phyloP scores from a whole-genome alignment of 2,113 vertebrate genomes.

The Hymenochirus boettgeri region DNA sequence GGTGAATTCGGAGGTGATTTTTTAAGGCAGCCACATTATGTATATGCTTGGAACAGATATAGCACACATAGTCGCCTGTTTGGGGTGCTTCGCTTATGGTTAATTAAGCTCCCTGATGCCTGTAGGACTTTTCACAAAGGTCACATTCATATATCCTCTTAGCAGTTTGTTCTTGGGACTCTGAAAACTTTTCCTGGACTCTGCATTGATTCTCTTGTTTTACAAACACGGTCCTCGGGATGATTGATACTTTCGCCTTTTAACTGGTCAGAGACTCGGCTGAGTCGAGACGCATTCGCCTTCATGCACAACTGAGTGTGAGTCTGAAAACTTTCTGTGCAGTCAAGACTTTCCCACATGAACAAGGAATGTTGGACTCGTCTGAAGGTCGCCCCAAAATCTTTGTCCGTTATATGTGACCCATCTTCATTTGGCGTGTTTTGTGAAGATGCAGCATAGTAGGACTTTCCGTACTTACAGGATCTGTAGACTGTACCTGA shows the following conservation, averaged over 20 bases:
- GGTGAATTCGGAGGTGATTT: conserved; percentile 81
- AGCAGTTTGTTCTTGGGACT: background rate
- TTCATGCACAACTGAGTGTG: conserved; percentile 29
- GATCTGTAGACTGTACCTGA: background rate
- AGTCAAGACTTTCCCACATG: conserved; percentile 50
- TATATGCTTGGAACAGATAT: conserved; percentile 79
- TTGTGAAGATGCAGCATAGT: background rate
- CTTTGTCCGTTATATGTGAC: conserved; percentile 12
- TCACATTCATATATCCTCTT: conserved; percentile 64
- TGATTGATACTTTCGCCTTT: background rate
- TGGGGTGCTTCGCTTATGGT: conserved; percentile 88
- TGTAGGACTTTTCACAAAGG: conserved; percentile 80
- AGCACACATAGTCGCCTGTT: conserved; percentile 81
- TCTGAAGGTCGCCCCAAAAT: background rate
- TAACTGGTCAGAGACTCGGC: conserved; percentile 22
- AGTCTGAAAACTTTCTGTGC: conserved; percentile 40
- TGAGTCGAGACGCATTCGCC: conserved; percentile 21
- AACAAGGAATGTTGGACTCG: conserved; percentile 33
- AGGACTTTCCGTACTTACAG: background rate
- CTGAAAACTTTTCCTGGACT: background rate
- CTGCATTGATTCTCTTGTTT: background rate
- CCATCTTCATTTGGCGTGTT: background rate
- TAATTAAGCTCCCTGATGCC: conserved; percentile 85
- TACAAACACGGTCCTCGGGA: background rate
- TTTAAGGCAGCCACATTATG: conserved; percentile 81